Base-by-base conservation (phyloP, 2,888 invertebrate species). In the Papilio protenor region DNA sequence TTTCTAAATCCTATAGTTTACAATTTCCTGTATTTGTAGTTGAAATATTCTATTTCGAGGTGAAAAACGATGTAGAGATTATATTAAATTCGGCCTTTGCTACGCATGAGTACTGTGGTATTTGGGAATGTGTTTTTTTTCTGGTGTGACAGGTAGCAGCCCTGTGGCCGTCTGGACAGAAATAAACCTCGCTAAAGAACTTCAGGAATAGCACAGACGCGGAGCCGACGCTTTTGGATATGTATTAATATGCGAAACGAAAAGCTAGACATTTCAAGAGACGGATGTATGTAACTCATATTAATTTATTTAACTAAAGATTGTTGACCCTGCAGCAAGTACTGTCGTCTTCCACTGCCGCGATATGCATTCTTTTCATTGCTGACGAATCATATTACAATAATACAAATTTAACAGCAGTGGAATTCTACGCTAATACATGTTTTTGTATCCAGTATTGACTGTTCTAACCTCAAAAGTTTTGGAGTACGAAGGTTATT, bases 131-230 rank as follows among this genome's bases (percentile, higher is more conserved):
- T 27, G n/a, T 40, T 69, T 45, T 66, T 59, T 71, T 18, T 16
- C 27, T 18, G 27, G 27, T 18, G 40, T 76, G 23, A 75, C 78
- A 78, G 78, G 75, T 76, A 78, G 70, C 77, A 77, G 47, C 77
- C 77, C 77, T 77, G 80, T 69, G 72, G 81, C 74, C 79, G 85
- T 85, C 85, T 85, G 84, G 85, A 80, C 83, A 78, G 79, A 83
- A 85, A 84, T 85, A 85, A 82, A 71, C 69, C 69, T 75, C 77
- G 77, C 81, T 75, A 76, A 40, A 59, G 75, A 74, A 71, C 79
- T 69, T 79, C 85, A 77, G 82, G 84, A 85, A 85, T 85, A 85
- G 83, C 84, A 77, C 80, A 85, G 85, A 85, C 84, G 82, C 80
- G 79, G 79, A 81, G 79, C 64, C 75, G 78, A 81, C 81, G 80